Percentiles rank a stretch among this genome's conserved stretches.
Evolutionary conservation across 2,797 vertebrate genomes (phyloP).

Genomic region (Acanthurus lineatus): DNA sequence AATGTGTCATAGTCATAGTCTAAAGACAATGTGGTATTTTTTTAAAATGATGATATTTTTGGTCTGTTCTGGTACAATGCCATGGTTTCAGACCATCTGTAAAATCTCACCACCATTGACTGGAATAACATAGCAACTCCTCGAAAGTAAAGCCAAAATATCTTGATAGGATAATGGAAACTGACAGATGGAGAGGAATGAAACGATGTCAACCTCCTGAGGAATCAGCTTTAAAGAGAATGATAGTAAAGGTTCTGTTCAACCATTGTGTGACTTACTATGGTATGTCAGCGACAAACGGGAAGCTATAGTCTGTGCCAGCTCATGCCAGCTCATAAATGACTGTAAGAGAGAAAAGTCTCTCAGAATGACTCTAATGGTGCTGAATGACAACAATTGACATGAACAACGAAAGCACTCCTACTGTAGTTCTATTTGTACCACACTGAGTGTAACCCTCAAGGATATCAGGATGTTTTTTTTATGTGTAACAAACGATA

Average conservation of each 20-base stretch:
- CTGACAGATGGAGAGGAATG: not conserved
- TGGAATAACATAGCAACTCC: no score
- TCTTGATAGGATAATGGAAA: not conserved
- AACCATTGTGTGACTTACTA: not conserved
- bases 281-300: not conserved
- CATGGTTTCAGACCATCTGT: not conserved
- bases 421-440: not conserved
- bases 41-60: not conserved
- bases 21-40: not conserved
- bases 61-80: not conserved
- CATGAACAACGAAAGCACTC: not conserved
- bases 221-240: not conserved
- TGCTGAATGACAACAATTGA: not conserved
- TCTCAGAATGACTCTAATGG: not conserved
- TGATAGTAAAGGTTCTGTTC: not conserved
- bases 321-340: not conserved
- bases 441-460: not conserved
- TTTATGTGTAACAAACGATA: no score
- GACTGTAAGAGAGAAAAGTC: not conserved
- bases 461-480: not conserved
- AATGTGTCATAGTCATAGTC: not conserved
- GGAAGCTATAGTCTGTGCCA: not conserved
- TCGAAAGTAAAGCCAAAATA: not conserved
- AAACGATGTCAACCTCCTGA: not conserved
- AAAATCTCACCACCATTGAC: no score